Evolutionary conservation across 2,113 vertebrate genomes (phyloP).

Genomic region (Forbesichthys papilliferus): DNA sequence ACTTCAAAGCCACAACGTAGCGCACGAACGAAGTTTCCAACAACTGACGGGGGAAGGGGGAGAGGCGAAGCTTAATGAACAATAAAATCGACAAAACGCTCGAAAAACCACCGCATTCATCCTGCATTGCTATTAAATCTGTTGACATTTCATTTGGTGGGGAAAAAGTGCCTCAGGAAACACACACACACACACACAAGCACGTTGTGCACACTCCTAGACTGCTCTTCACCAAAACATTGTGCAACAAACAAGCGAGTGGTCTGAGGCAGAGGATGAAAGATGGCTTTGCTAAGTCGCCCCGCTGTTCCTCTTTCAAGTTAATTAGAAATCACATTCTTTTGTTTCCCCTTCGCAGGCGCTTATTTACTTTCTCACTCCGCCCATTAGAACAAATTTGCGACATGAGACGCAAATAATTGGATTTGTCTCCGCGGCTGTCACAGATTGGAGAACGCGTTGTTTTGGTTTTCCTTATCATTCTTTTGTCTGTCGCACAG

Average conservation of each 20-base stretch:
- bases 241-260: conserved; percentile 76
- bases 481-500: conserved; percentile 39
- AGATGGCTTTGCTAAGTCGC: conserved; percentile 79
- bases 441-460: conserved; percentile 73
- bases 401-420: conserved; percentile 82
- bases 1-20: conserved; percentile 78
- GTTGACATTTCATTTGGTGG: conserved; percentile 81
- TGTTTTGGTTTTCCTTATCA: conserved; percentile 72
- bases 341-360: conserved; percentile 78
- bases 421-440: conserved; percentile 79
- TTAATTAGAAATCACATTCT: conserved; percentile 83
- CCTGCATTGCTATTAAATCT: conserved; percentile 70
- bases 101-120: conserved; percentile 48
- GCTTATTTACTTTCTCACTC: conserved; percentile 79
- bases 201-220: not conserved
- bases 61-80: conserved; percentile 72
- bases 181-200: conserved; percentile 1
- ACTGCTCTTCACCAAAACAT: conserved; percentile 68
- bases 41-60: conserved; percentile 42
- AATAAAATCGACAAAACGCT: conserved; percentile 77
- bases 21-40: conserved; percentile 70
- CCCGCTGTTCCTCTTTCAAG: conserved; percentile 79
- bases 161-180: conserved; percentile 29
- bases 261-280: conserved; percentile 75
- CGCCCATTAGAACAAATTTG: conserved; percentile 82